A percentile compares a stretch with the other conserved stretches of the same genome.
These are phyloP conservation scores for Holothuria glaberrima DNA, from an alignment of 35 echinoderm and acorn worm species.

Conservation along the genomic window DNA sequence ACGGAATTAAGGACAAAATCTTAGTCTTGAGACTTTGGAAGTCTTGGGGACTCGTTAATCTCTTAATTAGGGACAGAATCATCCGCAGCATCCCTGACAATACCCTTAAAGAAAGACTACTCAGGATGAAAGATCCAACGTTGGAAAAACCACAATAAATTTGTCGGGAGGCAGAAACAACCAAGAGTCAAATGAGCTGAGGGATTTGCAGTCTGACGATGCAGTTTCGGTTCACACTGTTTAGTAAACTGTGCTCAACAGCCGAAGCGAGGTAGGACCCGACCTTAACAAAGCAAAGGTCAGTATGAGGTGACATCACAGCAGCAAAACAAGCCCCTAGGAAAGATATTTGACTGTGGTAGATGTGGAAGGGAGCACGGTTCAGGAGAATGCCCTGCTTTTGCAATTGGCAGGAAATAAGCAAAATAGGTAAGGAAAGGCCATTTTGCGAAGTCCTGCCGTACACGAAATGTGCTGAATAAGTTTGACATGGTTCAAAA, in stretches of 20 bases:
- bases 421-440: background rate
- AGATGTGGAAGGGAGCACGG: background rate
- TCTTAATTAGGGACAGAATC: constrained; percentile 44
- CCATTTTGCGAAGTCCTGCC: background rate
- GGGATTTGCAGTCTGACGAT: background rate
- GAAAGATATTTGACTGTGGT: too few relatives aligned
- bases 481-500: background rate
- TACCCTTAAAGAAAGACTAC: constrained; percentile 19
- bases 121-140: constrained; percentile 20
- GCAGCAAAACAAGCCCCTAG: too few relatives aligned
- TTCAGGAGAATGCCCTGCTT: background rate
- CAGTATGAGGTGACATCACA: too few relatives aligned
- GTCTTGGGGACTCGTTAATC: background rate
- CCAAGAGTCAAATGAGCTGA: background rate
- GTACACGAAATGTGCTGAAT: background rate
- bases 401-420: background rate
- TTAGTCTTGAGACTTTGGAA: constrained; percentile 55
- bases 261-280: background rate
- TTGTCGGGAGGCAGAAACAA: constrained; percentile 32
- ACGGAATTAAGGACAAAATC: constrained; percentile 30
- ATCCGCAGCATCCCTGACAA: constrained; percentile 50
- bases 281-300: background rate
- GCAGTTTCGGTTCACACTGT: background rate
- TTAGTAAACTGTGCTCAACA: background rate
- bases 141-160: constrained; percentile 15